phyloP scores from a whole-genome alignment of 2,888 invertebrate genomes.

The Acanthosepion lycidas region DNA sequence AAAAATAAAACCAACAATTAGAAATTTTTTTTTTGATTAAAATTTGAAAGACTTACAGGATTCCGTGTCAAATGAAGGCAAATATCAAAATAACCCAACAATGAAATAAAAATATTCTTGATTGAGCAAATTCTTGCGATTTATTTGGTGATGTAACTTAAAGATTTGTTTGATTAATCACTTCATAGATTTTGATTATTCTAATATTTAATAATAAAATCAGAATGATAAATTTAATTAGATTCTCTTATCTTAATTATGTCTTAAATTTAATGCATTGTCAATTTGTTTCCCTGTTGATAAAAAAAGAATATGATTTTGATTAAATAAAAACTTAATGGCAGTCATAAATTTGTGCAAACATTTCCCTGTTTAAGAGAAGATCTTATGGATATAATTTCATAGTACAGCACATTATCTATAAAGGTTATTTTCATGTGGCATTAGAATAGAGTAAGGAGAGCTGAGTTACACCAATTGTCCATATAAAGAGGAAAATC shows the following conservation, averaged over 20 bases:
- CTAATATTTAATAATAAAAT: neutral
- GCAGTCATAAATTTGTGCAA: no score
- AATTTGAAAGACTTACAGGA: neutral
- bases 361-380: no score
- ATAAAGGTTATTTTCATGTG: no score
- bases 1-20: neutral
- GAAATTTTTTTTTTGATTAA: neutral
- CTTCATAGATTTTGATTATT: neutral
- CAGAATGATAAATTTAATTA: neutral
- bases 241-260: neutral
- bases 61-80: neutral
- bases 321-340: no score
- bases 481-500: no score
- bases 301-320: no score
- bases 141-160: neutral
- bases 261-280: neutral
- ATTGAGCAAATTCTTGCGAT: neutral
- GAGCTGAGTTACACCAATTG: no score
- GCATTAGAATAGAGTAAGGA: no score
- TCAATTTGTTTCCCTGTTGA: neutral
- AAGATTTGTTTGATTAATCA: neutral
- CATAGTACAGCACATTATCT: no score
- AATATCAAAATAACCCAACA: neutral
- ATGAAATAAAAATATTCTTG: neutral
- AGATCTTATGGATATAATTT: no score